Evolutionary conservation across 2,113 vertebrate species (phyloP).

Genomic region (Gallinago paraguaiae): DNA sequence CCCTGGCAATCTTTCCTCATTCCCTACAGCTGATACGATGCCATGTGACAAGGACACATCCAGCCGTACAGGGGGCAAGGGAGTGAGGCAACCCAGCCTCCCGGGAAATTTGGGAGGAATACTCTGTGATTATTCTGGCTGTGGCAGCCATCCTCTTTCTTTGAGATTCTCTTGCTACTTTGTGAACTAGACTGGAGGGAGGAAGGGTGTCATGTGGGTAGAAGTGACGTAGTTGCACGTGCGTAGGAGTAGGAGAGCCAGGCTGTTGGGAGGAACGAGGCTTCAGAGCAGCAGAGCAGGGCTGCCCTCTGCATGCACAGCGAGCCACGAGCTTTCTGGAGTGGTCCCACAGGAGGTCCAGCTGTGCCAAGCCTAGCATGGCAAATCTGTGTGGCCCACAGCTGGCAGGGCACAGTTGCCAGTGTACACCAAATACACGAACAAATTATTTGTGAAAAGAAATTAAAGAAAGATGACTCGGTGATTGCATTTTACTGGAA

Average conservation of each 20-base stretch:
- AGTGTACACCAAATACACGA: background rate
- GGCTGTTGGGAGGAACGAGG: background rate
- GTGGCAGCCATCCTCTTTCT: background rate
- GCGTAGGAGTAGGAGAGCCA: accelerated
- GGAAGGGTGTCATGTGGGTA: background rate
- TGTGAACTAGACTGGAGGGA: accelerated
- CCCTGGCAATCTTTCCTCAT: background rate
- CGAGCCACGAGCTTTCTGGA: background rate
- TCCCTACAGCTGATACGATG: background rate
- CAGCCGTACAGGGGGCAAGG: accelerated
- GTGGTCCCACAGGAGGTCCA: background rate
- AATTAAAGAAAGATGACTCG: background rate
- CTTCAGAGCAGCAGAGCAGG: background rate
- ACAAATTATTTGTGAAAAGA: background rate
- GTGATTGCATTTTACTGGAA: background rate
- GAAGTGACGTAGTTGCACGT: accelerated
- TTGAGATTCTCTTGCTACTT: background rate
- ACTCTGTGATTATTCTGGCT: accelerated
- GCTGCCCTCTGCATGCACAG: accelerated
- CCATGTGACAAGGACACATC: background rate
- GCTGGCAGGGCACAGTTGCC: background rate
- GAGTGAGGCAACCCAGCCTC: background rate
- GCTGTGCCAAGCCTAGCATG: background rate
- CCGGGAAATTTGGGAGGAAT: background rate
- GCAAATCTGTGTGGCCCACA: background rate